Evolutionary conservation across 2,888 invertebrate genomes (phyloP), one percentile per base, ranked within the genome.

Genomic region (Melangyna quadrimaculata): DNA sequence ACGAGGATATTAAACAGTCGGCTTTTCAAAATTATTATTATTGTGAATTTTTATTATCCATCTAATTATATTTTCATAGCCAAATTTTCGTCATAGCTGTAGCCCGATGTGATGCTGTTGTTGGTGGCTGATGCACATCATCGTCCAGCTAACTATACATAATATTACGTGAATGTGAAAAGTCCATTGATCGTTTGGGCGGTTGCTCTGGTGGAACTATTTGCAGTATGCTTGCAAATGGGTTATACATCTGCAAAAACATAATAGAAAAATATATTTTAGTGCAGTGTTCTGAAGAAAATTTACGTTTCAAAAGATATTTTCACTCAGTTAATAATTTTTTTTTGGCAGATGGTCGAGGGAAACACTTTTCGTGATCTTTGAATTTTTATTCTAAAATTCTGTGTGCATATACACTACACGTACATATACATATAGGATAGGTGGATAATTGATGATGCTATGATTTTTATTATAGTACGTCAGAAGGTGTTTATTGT

Each of bases 21-120:
- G 77, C 73, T 72, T 81, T 81, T 51, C 32, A 48, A 86, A 86
- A 81, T 86, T 77, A 86, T 86, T 86, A 86, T 81, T 86, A 86
- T 81, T 81, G 77, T 65, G 73, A 59, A 73, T 72, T 81, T 86
- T 86, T 81, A 86, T 77, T 81, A 78, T 86, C 86, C 72, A 61
- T 57, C 69, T 86, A 86, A 86, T 86, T 86, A 86, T 86, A 86
- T 86, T 86, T 81, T 81, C 69, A 63, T 73, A 81, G 84, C 72
- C 81, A 57, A 29, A 53, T 48, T 65, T 57, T 71, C 65, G 59
- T 61, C 53, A 67, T 55, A 61, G 12, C 35, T 6, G 2, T 12
- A 48, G 1, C 17, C 4, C 2, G 0, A 17, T n/a, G 5, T n/a
- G 71, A 17, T 8, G 9, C 37, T n/a, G n/a, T n/a, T n/a, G n/a